Evolutionary conservation across 2,113 vertebrate genomes (phyloP), one percentile per base, ranked within the genome.

Genomic region (Megalops atlanticus): DNA sequence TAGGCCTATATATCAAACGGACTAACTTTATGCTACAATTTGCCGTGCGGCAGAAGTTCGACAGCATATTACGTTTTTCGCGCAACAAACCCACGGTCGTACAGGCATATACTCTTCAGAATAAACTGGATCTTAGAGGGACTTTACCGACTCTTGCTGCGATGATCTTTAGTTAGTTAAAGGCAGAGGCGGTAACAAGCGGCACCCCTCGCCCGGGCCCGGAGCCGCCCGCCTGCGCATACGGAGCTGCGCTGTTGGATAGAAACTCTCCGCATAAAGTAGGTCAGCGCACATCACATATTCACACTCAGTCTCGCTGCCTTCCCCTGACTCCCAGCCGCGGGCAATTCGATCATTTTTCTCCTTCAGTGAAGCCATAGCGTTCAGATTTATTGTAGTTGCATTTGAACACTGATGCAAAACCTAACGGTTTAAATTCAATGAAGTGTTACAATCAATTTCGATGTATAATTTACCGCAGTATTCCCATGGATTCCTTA

Each of bases 261-360:
- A 64, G 54, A 64, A 27, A 8, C 11, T 7, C 16, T 43, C 70
- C n/a, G 64, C 39, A 18, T 7, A 80, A 80, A 80, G 38, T 75
- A 80, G 72, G 79, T 75, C 79, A 80, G 36, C 73, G 52, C 24
- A 31, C n/a, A 54, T 77, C 54, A 38, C 58, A 73, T 74, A 74
- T 78, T 80, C n/a, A 74, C 38, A 21, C 47, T n/a, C 47, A 74
- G 73, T 43, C 58, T 40, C 36, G n/a, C 31, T 76, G 39, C 33
- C 27, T 69, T 78, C 77, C 39, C 36, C 36, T 41, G 10, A 24
- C 36, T 31, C 35, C 24, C 7, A 74, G 38, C n/a, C 11, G 10
- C 16, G 38, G 27, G 8, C 49, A 16, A 43, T 74, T 80, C 31
- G 45, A 74, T 64, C 6, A 8, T 27, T 21, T 74, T 35, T 8